Base-by-base conservation (phyloP, 2,797 vertebrate genomes). In the Columba guinea region DNA sequence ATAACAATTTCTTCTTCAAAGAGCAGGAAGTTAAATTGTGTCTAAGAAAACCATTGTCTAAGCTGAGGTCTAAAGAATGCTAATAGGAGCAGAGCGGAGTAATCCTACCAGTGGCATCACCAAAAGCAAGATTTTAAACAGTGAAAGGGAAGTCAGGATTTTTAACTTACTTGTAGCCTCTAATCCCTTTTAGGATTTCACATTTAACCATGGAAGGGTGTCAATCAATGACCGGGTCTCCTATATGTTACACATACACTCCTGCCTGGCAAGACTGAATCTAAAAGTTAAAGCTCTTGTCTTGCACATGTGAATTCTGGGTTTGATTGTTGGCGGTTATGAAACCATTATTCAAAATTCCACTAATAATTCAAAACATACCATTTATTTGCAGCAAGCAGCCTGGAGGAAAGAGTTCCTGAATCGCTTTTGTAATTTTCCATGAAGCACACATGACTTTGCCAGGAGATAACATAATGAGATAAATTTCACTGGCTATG, bases 331-430 rank as follows among this genome's bases (percentile, higher is more conserved):
- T 75, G 73, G 68, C 44, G 17, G 53, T 90, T 93, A 58, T n/a
- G 49, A 95, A 95, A 90, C 16, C 30, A 26, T 63, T 87, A 56
- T 35, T 87, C 63, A 85, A 67, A 84, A 79, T 86, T 2, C 65
- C 27, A 90, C 94, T 69, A 93, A 95, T 97, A 94, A 97, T 96
- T 85, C 84, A 93, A 91, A 83, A 19, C 10, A 44, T 41, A 11
- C 59, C 59, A 67, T 94, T 75, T 95, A 13, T 82, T 94, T 89
- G 58, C 64, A 85, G 76, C 49, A 88, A 76, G 80, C 22, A 89
- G n/a, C 52, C 13, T 68, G 81, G 90, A 90, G 30, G 32, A 49
- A 94, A 92, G 55, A 34, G 28, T 69, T 93, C 65, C 55, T 73
- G 56, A 79, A 87, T 39, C 78, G 73, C 63, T 84, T 90, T 93